A percentile compares a stretch with the other conserved stretches of the same genome.
Evolutionary conservation across 2,797 vertebrate species (phyloP).

Genomic region (Pangasius sanitwongsei): DNA sequence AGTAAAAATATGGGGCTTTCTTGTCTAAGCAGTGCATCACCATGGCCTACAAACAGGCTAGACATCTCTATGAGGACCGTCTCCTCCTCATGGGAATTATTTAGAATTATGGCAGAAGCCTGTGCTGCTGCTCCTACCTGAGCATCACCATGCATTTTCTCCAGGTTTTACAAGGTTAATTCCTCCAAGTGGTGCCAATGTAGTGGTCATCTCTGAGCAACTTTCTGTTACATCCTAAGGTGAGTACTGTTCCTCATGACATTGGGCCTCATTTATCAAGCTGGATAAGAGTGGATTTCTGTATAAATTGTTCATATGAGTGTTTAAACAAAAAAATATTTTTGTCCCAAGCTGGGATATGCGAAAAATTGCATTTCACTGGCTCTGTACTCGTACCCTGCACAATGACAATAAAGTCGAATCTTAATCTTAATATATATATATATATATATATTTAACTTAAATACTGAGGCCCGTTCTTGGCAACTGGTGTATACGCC

Average conservation of each 20-base stretch:
- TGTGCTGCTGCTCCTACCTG: not conserved
- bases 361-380: too few species aligned
- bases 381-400: too few species aligned
- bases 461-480: not conserved
- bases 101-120: slow-evolving; percentile 20
- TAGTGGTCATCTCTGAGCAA: not conserved
- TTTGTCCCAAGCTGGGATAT: too few species aligned
- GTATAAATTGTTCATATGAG: not conserved
- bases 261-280: not conserved
- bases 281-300: not conserved
- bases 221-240: not conserved
- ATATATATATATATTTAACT: not conserved
- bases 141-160: slow-evolving; percentile 26
- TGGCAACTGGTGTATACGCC: not conserved
- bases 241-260: slow-evolving; percentile 1
- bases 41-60: slow-evolving; percentile 29
- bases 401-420: too few species aligned
- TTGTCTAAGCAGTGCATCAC: slow-evolving; percentile 33
- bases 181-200: not conserved
- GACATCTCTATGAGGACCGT: slow-evolving; percentile 1
- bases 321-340: not conserved
- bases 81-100: slow-evolving; percentile 26
- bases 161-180: slow-evolving; percentile 15
- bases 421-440: too few species aligned
- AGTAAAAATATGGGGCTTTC: slow-evolving; percentile 17